A percentile compares a stretch with the other conserved stretches of the same genome.
phyloP scores from a whole-genome alignment of 2,113 vertebrate species.

The human (Homo sapiens) region GRCh38 chr5:29363501-29364000 shows the following conservation, averaged over 20 bases:
- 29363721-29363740: background rate
- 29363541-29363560: background rate
- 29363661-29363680: background rate
- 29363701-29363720: background rate
- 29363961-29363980: too few species aligned
- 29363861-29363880: background rate
- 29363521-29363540: background rate
- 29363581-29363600: background rate
- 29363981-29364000: too few species aligned
- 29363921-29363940: too few species aligned
- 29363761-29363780: background rate
- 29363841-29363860: background rate
- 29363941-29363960: too few species aligned
- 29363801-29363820: background rate
- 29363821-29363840: background rate
- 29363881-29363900: background rate
- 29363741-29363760: background rate
- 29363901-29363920: background rate
- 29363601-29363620: background rate
- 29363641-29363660: background rate
- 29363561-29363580: background rate
- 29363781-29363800: background rate
- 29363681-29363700: background rate
- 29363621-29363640: background rate
- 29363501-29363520: background rate